phyloP scores from a whole-genome alignment of 2,888 invertebrate species.

The Dione vanillae region DNA sequence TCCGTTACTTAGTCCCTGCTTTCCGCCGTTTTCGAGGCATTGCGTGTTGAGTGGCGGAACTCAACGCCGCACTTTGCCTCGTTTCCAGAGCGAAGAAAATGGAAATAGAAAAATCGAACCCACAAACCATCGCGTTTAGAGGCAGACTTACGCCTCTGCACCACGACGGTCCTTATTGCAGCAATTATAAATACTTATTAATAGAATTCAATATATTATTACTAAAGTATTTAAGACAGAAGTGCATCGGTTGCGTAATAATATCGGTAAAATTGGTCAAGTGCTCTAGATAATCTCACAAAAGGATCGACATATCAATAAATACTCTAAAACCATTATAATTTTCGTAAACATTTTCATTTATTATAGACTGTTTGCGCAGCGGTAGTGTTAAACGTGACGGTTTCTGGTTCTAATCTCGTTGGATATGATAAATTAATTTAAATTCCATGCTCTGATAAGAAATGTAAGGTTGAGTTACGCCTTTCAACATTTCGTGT shows the following conservation, averaged over 20 bases:
- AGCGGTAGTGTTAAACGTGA: background rate
- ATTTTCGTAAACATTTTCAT: conserved; percentile 18
- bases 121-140: too few species aligned
- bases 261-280: conserved; percentile 44
- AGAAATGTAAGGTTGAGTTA: too few species aligned
- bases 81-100: too few species aligned
- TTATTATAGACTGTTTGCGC: background rate
- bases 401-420: background rate
- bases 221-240: conserved; percentile 18
- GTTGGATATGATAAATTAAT: too few species aligned
- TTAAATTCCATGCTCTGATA: background rate
- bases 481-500: too few species aligned
- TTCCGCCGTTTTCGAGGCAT: too few species aligned
- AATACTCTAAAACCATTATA: conserved; percentile 36
- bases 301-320: conserved; percentile 43
- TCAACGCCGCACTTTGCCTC: too few species aligned
- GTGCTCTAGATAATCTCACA: conserved; percentile 44
- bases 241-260: conserved; percentile 32
- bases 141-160: too few species aligned
- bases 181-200: conserved; percentile 4
- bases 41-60: too few species aligned
- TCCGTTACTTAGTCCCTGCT: too few species aligned
- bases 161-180: too few species aligned
- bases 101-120: too few species aligned
- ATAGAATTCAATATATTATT: conserved; percentile 9